phyloP scores from a whole-genome alignment of 2,888 invertebrate species.

The Drosophila neoperkinsi region DNA sequence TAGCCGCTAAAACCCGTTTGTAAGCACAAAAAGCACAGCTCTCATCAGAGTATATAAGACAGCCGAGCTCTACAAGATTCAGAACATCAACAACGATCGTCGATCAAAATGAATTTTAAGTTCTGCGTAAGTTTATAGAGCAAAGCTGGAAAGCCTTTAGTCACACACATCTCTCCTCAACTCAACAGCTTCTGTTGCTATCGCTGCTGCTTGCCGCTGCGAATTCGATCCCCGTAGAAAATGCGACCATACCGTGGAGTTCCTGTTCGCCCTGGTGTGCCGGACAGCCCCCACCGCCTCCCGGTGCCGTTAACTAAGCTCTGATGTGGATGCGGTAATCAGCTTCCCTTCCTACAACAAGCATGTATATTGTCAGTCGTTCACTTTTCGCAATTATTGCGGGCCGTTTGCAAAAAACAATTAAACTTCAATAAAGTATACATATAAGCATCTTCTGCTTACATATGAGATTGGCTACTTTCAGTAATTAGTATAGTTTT shows the following conservation, averaged over 20 bases:
- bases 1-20: neutral
- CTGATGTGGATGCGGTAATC: conserved; percentile 15
- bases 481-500: conserved; percentile 49
- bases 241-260: conserved; percentile 2
- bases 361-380: conserved; percentile 12
- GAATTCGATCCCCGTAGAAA: conserved; percentile 7
- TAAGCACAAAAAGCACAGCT: neutral
- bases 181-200: conserved; percentile 47
- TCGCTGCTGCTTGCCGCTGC: conserved; percentile 42
- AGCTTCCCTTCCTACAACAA: neutral
- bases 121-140: conserved; percentile 44
- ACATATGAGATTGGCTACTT: conserved; percentile 10
- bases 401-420: conserved; percentile 59
- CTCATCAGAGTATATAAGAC: conserved; percentile 23
- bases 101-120: conserved; percentile 36
- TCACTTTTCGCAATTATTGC: conserved; percentile 55
- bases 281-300: conserved; percentile 55
- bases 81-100: neutral
- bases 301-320: conserved; percentile 53
- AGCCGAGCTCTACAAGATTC: neutral
- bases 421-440: conserved; percentile 64
- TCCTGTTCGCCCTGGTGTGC: conserved; percentile 67
- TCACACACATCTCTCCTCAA: neutral
- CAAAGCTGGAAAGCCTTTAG: neutral
- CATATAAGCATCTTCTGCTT: conserved; percentile 43